Evolutionary conservation across 2,797 vertebrate species (phyloP).

Genomic region (Atherinosoma microstoma): DNA sequence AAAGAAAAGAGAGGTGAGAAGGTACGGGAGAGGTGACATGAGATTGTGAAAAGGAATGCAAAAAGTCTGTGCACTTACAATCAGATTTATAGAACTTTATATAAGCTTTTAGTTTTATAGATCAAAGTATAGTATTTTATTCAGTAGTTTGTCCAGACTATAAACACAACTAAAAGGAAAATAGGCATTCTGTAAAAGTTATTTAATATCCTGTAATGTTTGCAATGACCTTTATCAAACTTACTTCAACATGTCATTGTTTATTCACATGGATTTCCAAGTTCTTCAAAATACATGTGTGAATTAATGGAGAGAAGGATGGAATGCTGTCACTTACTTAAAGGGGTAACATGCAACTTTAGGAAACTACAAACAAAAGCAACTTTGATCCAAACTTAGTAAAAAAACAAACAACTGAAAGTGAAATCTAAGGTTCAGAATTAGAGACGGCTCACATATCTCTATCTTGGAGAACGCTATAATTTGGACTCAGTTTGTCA

Average conservation of each 20-base stretch:
- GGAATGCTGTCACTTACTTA: too few species aligned
- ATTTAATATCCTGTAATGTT: too few species aligned
- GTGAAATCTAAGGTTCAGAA: background rate
- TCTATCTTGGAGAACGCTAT: background rate
- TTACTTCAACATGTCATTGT: background rate
- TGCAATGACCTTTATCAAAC: background rate
- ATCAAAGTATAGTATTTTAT: too few species aligned
- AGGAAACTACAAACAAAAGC: background rate
- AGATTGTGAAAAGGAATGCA: background rate
- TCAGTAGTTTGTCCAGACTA: too few species aligned
- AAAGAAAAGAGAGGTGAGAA: background rate
- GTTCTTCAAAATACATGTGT: background rate
- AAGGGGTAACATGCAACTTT: too few species aligned
- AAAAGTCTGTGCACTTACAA: too few species aligned
- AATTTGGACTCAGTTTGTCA: background rate
- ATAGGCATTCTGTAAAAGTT: background rate
- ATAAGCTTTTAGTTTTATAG: too few species aligned
- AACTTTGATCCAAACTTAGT: background rate
- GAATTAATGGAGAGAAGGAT: background rate
- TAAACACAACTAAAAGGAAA: background rate
- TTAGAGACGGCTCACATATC: background rate
- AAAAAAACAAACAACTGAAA: background rate
- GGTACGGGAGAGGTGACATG: background rate
- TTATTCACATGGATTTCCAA: too few species aligned
- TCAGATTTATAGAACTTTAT: too few species aligned